A percentile compares a stretch with the other conserved stretches of the same genome.
Conservation (phyloP, 1,140 invertebrate genomes). For the Arion vulgaris region DNA sequence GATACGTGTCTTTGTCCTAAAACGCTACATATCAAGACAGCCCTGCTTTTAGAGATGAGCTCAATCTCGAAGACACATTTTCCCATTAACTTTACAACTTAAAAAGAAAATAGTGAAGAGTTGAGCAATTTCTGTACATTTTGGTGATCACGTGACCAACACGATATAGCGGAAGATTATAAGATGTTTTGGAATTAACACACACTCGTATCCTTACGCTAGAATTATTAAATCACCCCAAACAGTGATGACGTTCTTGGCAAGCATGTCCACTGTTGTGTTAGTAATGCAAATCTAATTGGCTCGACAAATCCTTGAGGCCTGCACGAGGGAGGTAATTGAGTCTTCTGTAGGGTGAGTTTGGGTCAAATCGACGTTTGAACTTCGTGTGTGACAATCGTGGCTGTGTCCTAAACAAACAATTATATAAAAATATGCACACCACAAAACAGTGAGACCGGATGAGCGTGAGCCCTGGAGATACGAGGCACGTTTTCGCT, state of each 20-base stretch:
- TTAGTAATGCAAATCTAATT: constrained; percentile 34
- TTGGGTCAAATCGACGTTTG: constrained; percentile 16
- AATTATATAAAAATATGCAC: neutral
- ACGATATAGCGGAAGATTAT: too few relatives aligned
- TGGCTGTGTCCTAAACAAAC: neutral
- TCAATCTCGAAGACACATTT: too few relatives aligned
- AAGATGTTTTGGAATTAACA: neutral
- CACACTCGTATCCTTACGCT: neutral
- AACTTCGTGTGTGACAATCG: neutral
- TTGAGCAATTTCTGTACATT: too few relatives aligned
- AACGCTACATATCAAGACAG: too few relatives aligned
- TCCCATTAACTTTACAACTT: too few relatives aligned
- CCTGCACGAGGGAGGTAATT: neutral
- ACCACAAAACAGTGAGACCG: neutral
- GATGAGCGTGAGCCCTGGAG: neutral
- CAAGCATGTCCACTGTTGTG: neutral
- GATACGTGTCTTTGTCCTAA: too few relatives aligned
- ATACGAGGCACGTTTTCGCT: neutral
- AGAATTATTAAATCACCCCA: constrained; percentile 5
- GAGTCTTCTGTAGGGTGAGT: neutral
- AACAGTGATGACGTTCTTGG: neutral
- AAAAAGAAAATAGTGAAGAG: too few relatives aligned
- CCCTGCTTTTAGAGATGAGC: too few relatives aligned
- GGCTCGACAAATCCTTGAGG: constrained; percentile 27
- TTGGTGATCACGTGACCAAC: too few relatives aligned